Evolutionary conservation across 2,113 vertebrate species (phyloP), one percentile per base, ranked within the genome.

Genomic region (Anthoscopus minutus): DNA sequence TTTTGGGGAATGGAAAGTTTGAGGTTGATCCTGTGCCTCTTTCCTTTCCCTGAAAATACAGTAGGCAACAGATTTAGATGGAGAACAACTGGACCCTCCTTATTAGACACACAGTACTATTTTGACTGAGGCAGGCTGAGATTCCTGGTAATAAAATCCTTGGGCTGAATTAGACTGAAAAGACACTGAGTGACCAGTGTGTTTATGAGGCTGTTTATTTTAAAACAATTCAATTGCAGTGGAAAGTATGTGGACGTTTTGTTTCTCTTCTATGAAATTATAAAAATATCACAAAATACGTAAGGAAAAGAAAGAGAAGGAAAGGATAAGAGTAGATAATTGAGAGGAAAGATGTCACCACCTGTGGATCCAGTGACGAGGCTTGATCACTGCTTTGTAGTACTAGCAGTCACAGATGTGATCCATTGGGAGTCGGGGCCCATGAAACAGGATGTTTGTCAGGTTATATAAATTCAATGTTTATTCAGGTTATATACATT

Each of bases 361-460:
- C n/a, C 53, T 53, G 21, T 54, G 47, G 25, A 18, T 82, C 47
- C 40, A 27, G 10, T 74, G 45, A 12, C 0, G 2, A 31, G 61
- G 7, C 54, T 35, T 27, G 38, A 7, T 47, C 10, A 17, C n/a
- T 35, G 16, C 25, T 67, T 53, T 1, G 7, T 28, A 74, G 69
- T 53, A 2, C 15, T 12, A 0, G 5, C 31, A 17, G 21, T 54
- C 21, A 9, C 14, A n/a, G 45, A 30, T 0, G 1, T 67, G n/a
- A 40, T 76, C 20, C 2, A 0, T 11, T 74, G n/a, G 14, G 11
- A 53, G 7, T 44, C 10, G 20, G 11, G 16, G 9, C n/a, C 38
- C 19, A 21, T 2, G 1, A 31, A 66, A 66, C 28, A 28, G 28
- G 8, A 51, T 5, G 45, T 53, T 67, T 18, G 25, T 82, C 13